Percentiles rank a stretch among this genome's conserved stretches.
phyloP scores from a whole-genome alignment of 2,888 invertebrate genomes.

The Drosophila tripunctata region DNA sequence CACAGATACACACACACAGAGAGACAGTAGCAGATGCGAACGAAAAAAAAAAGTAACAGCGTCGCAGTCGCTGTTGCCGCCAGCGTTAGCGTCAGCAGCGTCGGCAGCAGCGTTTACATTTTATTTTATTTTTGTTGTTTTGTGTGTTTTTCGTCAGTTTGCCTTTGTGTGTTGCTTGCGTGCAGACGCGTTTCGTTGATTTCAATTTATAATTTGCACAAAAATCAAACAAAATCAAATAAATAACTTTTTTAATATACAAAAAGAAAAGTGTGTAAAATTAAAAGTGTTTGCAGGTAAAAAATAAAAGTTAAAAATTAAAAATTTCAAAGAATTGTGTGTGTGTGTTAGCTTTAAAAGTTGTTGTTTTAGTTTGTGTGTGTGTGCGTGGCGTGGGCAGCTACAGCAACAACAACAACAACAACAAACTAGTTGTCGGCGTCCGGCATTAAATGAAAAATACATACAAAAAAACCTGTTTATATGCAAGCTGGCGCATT shows the following conservation, averaged over 20 bases:
- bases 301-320: not conserved
- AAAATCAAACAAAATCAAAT: not conserved
- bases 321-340: slow-evolving; percentile 1
- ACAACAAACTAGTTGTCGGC: slow-evolving; percentile 37
- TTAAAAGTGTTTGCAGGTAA: slow-evolving; percentile 1
- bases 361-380: too few relatives aligned
- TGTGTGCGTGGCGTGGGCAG: slow-evolving; percentile 60
- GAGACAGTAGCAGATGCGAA: slow-evolving; percentile 37
- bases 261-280: not conserved
- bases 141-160: slow-evolving; percentile 59
- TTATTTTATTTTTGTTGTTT: slow-evolving; percentile 41
- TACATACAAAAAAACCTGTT: slow-evolving; percentile 55
- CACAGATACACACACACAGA: slow-evolving; percentile 12
- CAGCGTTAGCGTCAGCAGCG: slow-evolving; percentile 25
- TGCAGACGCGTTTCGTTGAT: slow-evolving; percentile 71
- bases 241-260: not conserved
- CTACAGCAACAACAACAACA: slow-evolving; percentile 37
- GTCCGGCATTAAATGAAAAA: slow-evolving; percentile 55
- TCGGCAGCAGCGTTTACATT: slow-evolving; percentile 46
- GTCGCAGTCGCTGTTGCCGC: slow-evolving; percentile 27
- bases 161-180: slow-evolving; percentile 75
- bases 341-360: too few relatives aligned
- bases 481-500: slow-evolving; percentile 56
- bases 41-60: slow-evolving; percentile 56
- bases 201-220: slow-evolving; percentile 23